A percentile compares a stretch with the other conserved stretches of the same genome.
These are phyloP conservation scores for Polydesmus complanatus DNA, from an alignment of 2,888 invertebrate species.

Conservation along the genomic window DNA sequence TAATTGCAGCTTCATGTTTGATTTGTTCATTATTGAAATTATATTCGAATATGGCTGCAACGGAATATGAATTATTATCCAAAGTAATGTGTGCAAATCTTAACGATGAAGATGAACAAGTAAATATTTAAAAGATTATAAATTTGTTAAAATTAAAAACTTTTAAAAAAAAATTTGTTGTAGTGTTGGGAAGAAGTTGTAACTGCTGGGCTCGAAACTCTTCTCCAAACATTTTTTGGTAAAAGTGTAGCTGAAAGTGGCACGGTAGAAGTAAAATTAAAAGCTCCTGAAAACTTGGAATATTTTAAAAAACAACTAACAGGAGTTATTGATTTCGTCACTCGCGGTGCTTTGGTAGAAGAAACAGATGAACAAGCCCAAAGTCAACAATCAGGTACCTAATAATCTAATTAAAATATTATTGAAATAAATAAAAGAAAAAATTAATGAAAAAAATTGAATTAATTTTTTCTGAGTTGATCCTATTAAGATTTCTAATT, in stretches of 20 bases:
- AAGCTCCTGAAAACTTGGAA: slow-evolving; percentile 19
- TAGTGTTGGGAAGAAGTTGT: slow-evolving; percentile 70
- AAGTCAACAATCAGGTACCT: no score
- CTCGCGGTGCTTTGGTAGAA: slow-evolving; percentile 1
- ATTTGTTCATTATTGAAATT: slow-evolving; percentile 33
- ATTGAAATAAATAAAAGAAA: neutral
- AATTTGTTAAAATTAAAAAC: neutral
- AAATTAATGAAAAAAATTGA: neutral
- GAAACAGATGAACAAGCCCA: slow-evolving; percentile 1
- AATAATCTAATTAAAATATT: no score
- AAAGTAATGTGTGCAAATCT: slow-evolving; percentile 32
- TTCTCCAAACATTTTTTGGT: slow-evolving; percentile 41
- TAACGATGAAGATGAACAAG: slow-evolving; percentile 31
- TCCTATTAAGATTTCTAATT: neutral
- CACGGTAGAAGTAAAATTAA: slow-evolving; percentile 14
- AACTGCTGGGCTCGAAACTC: slow-evolving; percentile 48
- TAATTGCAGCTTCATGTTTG: slow-evolving; percentile 33
- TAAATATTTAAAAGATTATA: slow-evolving; percentile 21
- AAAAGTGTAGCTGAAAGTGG: neutral
- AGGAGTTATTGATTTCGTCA: slow-evolving; percentile 14
- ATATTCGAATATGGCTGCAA: slow-evolving; percentile 30
- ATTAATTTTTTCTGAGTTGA: neutral
- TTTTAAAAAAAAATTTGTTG: slow-evolving; percentile 20
- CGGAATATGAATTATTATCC: slow-evolving; percentile 31
- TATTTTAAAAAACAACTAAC: slow-evolving; percentile 19